These are phyloP conservation scores for Philaethria dido DNA, from an alignment of 2,888 invertebrate species.

Conservation along the genomic window DNA sequence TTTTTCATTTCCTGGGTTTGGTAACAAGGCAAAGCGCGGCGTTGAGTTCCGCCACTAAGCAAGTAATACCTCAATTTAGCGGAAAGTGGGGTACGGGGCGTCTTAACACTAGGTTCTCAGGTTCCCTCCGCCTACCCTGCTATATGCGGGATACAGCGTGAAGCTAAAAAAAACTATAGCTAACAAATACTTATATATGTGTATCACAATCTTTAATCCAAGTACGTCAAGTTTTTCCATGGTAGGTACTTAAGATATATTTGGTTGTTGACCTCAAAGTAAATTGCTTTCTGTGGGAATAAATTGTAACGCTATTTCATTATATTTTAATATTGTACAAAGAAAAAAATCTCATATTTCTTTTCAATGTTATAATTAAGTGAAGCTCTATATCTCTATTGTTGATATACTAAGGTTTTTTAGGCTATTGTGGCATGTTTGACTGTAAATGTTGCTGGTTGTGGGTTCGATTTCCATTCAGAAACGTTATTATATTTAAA, in stretches of 20 bases:
- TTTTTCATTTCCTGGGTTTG: no score
- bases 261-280: constrained; percentile 23
- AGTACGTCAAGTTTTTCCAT: constrained; percentile 22
- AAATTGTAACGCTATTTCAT: constrained; percentile 19
- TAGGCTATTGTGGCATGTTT: neutral
- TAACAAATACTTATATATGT: neutral
- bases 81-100: no score
- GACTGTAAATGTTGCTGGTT: no score
- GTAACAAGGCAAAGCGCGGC: no score
- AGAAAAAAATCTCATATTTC: constrained; percentile 16
- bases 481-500: no score
- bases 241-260: constrained; percentile 19
- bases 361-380: constrained; percentile 15
- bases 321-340: constrained; percentile 16
- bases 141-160: neutral
- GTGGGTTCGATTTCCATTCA: no score
- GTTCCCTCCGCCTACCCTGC: no score
- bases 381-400: constrained; percentile 6
- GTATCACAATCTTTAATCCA: constrained; percentile 15
- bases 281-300: constrained; percentile 24
- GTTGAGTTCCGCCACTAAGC: no score
- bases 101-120: no score
- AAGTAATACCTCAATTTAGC: no score
- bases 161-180: neutral
- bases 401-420: neutral